Evolutionary conservation across 2,888 invertebrate species (phyloP).

Genomic region (Dorcus hopei): DNA sequence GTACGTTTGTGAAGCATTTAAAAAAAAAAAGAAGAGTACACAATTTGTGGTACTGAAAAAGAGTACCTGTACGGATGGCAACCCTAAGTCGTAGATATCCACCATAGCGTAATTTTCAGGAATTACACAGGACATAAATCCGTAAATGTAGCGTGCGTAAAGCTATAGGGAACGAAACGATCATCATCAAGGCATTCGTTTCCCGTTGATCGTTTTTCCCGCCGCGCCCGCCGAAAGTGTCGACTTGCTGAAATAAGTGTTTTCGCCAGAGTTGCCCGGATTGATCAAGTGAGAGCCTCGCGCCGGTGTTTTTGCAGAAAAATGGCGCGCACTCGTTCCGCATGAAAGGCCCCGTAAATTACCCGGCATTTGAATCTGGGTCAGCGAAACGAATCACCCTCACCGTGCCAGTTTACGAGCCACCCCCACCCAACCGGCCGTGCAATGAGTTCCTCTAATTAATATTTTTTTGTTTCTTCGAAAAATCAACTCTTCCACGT

Average conservation of each 20-base stretch:
- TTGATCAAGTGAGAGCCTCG: not conserved
- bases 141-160: no score
- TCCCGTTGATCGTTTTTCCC: not conserved
- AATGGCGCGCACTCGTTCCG: not conserved
- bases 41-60: no score
- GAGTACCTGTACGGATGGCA: no score
- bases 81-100: no score
- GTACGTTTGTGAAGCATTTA: no score
- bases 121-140: no score
- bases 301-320: not conserved
- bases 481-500: no score
- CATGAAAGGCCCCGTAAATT: conserved; percentile 12
- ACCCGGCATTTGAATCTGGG: conserved; percentile 18
- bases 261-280: not conserved
- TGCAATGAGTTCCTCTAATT: not conserved
- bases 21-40: no score
- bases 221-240: not conserved
- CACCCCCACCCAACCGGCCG: not conserved
- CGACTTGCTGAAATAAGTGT: not conserved
- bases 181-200: no score
- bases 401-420: conserved; percentile 3
- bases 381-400: conserved; percentile 18
- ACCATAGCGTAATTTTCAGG: no score
- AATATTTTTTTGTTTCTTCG: no score
- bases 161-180: no score